Base-by-base conservation (phyloP, 1,140 invertebrate genomes). In the Diorhabda sublineata region DNA sequence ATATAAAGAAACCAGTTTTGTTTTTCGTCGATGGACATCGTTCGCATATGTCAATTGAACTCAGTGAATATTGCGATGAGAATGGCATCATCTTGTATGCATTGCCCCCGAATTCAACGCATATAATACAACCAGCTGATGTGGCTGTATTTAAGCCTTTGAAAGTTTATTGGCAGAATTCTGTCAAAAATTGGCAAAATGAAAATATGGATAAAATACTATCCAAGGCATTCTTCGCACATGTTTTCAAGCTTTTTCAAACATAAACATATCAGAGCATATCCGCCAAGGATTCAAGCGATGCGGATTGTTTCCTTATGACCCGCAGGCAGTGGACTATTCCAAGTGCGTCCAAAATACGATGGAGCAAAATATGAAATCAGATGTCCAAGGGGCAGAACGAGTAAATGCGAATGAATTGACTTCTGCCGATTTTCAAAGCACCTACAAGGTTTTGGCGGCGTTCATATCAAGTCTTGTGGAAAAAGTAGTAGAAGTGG, bases 1-100 rank as follows among this genome's bases (percentile, higher is more conserved):
- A 77, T 26, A 78, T 81, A 56, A 8, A 74, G 67, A 73, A 68
- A 66, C 79, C 79, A 42, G 67, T 79, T 45, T 66, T 81, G 9
- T 52, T 82, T 42, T 79, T 83, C 52, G 69, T 82, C 5, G 80
- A 82, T 77, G 81, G 81, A 0, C 78, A 82, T 71, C 76, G 73
- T 59, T 78, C 78, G 3, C 81, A 82, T 64, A 68, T 82, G 58
- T 76, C 80, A 3, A 63, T 80, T 11, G 70, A 78, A 47, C 42
- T 80, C 26, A 78, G 78, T 66, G 58, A 74, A 59, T 78, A 81
- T 68, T 83, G 82, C 69, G 58, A 72, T 61, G 47, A 78, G 66
- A 73, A 80, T 73, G 69, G 67, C 8, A 81, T 81, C 43, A 77
- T 82, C 61, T 69, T 83, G 45, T 78, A 81, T 58, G 77, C 79